phyloP scores from a whole-genome alignment of 1,140 invertebrate genomes.

The Arion vulgaris region DNA sequence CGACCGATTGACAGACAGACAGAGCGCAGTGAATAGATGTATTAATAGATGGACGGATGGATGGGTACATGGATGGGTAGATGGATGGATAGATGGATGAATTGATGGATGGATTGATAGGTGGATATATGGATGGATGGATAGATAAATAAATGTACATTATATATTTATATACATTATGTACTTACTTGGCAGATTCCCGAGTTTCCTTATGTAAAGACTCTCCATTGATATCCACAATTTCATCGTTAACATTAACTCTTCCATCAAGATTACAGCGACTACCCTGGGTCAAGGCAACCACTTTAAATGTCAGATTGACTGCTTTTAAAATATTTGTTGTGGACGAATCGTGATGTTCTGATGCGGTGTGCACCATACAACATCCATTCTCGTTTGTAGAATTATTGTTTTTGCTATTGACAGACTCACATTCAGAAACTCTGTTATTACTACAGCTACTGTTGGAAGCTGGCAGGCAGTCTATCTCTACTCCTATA shows the following conservation, averaged over 20 bases:
- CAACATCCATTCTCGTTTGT: background rate
- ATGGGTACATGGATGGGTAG: no score
- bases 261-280: slow-evolving; percentile 45
- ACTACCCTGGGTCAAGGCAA: slow-evolving; percentile 48
- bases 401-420: background rate
- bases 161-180: no score
- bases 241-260: slow-evolving; percentile 56
- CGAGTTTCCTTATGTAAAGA: slow-evolving; percentile 50
- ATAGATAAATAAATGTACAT: no score
- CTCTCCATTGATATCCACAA: slow-evolving; percentile 57
- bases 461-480: slow-evolving; percentile 23
- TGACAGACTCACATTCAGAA: background rate
- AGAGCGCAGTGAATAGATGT: no score
- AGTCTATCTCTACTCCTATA: slow-evolving; percentile 52
- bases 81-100: no score
- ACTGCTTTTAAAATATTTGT: background rate
- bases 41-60: no score
- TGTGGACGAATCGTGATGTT: background rate
- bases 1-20: no score
- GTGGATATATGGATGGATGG: no score
- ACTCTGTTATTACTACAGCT: background rate
- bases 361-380: background rate
- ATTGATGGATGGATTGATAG: no score
- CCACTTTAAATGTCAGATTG: slow-evolving; percentile 39
- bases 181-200: slow-evolving; percentile 52